These are phyloP conservation scores for Pseudoips prasinana DNA, from an alignment of 2,888 invertebrate genomes.

Conservation along the genomic window DNA sequence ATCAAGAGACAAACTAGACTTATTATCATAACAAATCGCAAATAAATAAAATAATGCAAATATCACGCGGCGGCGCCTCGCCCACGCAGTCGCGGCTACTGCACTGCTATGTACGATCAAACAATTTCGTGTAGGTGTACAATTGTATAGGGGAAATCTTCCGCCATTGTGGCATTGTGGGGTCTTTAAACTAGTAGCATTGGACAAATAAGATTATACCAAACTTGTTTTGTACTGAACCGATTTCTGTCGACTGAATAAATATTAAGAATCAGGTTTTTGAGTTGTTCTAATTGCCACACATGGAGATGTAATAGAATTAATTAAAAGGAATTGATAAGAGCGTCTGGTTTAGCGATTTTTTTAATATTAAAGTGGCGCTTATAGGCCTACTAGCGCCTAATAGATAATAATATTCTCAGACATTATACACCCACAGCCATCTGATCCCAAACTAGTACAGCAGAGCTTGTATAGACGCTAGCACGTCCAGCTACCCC, in stretches of 20 bases:
- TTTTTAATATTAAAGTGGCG: no score
- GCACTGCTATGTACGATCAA: constrained; percentile 27
- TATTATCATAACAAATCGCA: constrained; percentile 25
- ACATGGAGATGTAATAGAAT: constrained; percentile 16
- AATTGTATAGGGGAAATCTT: constrained; percentile 29
- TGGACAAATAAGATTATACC: constrained; percentile 22
- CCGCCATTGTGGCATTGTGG: constrained; percentile 18
- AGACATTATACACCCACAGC: no score
- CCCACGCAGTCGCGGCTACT: constrained; percentile 33
- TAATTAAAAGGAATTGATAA: no score
- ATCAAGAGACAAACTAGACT: constrained; percentile 1
- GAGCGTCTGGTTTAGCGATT: no score
- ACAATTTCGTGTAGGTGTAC: constrained; percentile 24
- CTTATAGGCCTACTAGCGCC: no score
- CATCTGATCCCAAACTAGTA: no score
- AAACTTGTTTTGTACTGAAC: constrained; percentile 22
- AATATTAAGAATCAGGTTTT: constrained; percentile 20
- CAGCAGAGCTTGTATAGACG: no score
- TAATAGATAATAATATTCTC: no score
- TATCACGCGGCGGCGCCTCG: constrained; percentile 39
- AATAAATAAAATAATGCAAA: constrained; percentile 49
- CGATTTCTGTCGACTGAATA: constrained; percentile 12
- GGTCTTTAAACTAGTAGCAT: constrained; percentile 15
- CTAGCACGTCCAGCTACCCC: no score
- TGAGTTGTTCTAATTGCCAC: constrained; percentile 17